Percentiles rank a stretch among this genome's conserved stretches.
These are phyloP conservation scores for Eupsittula cactorum DNA, from an alignment of 2,113 vertebrate species.

Conservation along the genomic window DNA sequence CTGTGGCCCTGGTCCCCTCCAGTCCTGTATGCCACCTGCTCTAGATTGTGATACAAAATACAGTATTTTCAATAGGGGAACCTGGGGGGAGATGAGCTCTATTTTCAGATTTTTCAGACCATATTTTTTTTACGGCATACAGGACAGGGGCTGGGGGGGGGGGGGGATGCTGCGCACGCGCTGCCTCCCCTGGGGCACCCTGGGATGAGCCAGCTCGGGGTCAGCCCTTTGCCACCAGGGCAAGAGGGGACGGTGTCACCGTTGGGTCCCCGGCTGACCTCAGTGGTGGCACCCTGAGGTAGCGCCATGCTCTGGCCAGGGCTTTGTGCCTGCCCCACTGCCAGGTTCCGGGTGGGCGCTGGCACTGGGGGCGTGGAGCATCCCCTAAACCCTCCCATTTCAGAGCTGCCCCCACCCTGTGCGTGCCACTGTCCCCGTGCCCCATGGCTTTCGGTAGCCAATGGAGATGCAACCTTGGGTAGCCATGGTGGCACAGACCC, in stretches of 20 bases:
- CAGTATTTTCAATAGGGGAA: slow-evolving; percentile 56
- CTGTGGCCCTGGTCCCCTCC: fast-evolving
- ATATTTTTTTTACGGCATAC: slow-evolving; percentile 30
- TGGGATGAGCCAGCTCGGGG: fast-evolving
- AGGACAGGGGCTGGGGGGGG: not conserved
- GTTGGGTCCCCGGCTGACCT: not conserved
- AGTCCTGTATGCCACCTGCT: not conserved
- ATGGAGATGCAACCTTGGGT: not conserved
- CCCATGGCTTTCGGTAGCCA: not conserved
- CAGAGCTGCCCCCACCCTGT: not conserved
- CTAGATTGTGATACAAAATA: slow-evolving; percentile 41
- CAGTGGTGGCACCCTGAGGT: not conserved
- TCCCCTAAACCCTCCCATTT: fast-evolving
- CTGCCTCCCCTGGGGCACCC: not conserved
- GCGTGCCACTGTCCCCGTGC: fast-evolving
- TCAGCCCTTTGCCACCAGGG: not conserved
- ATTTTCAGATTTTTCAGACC: slow-evolving; percentile 65
- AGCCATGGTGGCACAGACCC: not conserved
- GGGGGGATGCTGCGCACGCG: not conserved
- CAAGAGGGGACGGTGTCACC: not conserved
- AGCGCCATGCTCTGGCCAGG: not conserved
- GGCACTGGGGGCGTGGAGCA: not conserved
- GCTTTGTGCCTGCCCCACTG: not conserved
- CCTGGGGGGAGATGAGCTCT: slow-evolving; percentile 1
- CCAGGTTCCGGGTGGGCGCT: not conserved